These are phyloP conservation scores for Micromesistius poutassou DNA, from an alignment of 2,797 vertebrate species.

Conservation along the genomic window DNA sequence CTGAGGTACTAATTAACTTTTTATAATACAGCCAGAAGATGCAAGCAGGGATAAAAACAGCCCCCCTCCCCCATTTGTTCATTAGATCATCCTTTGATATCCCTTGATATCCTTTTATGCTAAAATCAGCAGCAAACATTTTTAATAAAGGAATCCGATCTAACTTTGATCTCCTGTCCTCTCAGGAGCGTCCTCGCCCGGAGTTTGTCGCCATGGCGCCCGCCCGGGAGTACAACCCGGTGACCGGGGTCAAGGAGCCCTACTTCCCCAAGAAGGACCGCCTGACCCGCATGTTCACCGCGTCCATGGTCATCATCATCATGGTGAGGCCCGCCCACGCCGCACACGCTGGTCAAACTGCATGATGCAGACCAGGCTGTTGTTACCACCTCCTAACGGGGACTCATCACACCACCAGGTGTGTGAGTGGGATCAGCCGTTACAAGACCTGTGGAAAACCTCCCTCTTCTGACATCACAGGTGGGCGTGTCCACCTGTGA, in stretches of 20 bases:
- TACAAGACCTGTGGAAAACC: too few relatives aligned
- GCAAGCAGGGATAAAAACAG: neutral
- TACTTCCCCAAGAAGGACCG: conserved; percentile 71
- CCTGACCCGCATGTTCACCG: conserved; percentile 73
- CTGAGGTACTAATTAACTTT: neutral
- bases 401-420: too few relatives aligned
- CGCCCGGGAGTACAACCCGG: conserved; percentile 75
- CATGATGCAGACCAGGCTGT: too few relatives aligned
- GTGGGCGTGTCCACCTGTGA: too few relatives aligned
- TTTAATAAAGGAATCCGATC: neutral
- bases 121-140: neutral
- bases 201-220: conserved; percentile 78
- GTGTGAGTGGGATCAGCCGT: too few relatives aligned
- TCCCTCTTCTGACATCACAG: too few relatives aligned
- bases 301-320: conserved; percentile 79
- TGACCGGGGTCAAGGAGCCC: conserved; percentile 79
- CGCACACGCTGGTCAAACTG: neutral
- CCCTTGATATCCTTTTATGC: neutral
- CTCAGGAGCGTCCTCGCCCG: conserved; percentile 73
- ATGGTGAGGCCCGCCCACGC: conserved; percentile 70
- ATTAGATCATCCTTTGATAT: too few relatives aligned
- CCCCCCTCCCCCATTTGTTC: too few relatives aligned
- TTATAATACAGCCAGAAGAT: neutral
- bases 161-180: conserved; percentile 10
- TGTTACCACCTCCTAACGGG: neutral